phyloP scores from a whole-genome alignment of 2,888 invertebrate genomes.

The Drosophila niveifrons region DNA sequence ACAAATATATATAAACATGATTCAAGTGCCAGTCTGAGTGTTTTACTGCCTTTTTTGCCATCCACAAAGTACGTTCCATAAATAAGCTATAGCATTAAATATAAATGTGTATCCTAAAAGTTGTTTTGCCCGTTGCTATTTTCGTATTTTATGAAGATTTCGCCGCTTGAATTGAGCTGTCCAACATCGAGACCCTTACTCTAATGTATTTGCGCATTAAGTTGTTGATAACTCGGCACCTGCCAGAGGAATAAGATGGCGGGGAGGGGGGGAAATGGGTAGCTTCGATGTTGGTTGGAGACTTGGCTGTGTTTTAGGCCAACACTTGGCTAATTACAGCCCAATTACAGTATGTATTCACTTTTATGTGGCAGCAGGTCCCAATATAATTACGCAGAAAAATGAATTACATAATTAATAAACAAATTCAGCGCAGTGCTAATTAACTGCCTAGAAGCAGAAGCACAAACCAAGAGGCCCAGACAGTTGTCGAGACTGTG shows the following conservation, averaged over 20 bases:
- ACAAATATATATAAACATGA: neutral
- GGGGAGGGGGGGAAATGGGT: neutral
- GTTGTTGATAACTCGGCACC: slow-evolving; percentile 38
- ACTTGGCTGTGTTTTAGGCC: slow-evolving; percentile 16
- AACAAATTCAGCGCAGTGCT: slow-evolving; percentile 74
- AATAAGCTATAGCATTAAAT: neutral
- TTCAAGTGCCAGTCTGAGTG: neutral
- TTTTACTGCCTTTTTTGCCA: neutral
- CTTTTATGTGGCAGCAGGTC: slow-evolving; percentile 64
- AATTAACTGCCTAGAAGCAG: slow-evolving; percentile 64
- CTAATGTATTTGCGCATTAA: slow-evolving; percentile 47
- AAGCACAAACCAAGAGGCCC: neutral
- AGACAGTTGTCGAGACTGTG: neutral
- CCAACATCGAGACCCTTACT: slow-evolving; percentile 18
- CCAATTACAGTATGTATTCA: slow-evolving; percentile 70
- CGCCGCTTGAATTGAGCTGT: slow-evolving; percentile 4
- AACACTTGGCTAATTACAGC: slow-evolving; percentile 68
- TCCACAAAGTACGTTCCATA: neutral
- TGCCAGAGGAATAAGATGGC: slow-evolving; percentile 28
- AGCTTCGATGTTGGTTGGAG: neutral
- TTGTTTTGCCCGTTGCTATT: neutral
- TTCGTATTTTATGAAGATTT: slow-evolving; percentile 6
- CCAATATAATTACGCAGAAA: slow-evolving; percentile 78
- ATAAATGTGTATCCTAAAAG: neutral
- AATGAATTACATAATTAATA: slow-evolving; percentile 81